Base-by-base conservation (phyloP, 2,888 invertebrate species). In the Alitta virens region DNA sequence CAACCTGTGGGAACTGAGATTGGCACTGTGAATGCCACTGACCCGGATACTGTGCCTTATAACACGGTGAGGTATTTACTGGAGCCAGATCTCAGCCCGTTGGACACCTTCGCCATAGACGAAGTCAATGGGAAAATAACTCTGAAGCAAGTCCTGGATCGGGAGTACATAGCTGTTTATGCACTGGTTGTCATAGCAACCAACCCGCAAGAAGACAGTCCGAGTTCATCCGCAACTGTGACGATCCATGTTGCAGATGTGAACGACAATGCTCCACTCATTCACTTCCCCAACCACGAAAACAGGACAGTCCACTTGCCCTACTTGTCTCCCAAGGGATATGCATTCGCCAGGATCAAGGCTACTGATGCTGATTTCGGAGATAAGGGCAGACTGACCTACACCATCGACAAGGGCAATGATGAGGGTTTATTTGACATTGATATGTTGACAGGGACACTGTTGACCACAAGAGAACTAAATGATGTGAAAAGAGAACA, bases 181-280 rank as follows among this genome's bases (percentile, higher is more conserved):
- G 27, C 55, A n/a, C 53, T 67, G 14, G 55, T 50, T 24, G 63
- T 63, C 7, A 56, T 54, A 14, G 68, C 63, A 16, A 54, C 25
- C 18, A 33, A 54, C 52, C 46, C 50, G 2, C 33, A n/a, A 21
- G 46, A 21, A 46, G 16, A 52, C 16, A 24, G 23, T 18, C 56
- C 62, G 24, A 49, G 62, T 2, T 63, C 60, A n/a, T 59, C 54
- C n/a, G 65, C 64, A 3, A 57, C 49, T 14, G 68, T 68, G 2
- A 50, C 66, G 0, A 60, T 69, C 25, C 59, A 63, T 23, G 60
- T 69, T 18, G 56, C 53, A 14, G 69, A 69, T 58, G 24, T 54
- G 16, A 69, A 69, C 43, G 69, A 69, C 56, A 68, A 69, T 51
- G 46, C 63, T 9, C 69, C 69, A 5, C 18, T 58, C 9, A 68